Base-by-base conservation (phyloP, 2,113 vertebrate genomes). In the Serinus canaria region DNA sequence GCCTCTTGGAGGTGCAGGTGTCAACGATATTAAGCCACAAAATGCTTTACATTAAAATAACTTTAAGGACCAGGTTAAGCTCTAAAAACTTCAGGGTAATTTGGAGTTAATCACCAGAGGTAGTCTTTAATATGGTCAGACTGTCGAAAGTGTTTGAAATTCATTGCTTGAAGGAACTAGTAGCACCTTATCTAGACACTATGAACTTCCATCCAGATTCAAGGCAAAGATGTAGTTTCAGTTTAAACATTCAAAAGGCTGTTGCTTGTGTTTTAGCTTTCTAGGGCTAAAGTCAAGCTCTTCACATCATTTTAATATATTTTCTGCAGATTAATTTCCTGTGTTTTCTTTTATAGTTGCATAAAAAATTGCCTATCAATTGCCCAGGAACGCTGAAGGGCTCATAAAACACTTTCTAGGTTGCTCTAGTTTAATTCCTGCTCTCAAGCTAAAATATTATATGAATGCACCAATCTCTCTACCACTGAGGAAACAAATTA, bases 261-360 rank as follows among this genome's bases (percentile, higher is more conserved):
- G 5, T 72, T 92, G 43, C 55, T 93, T 91, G 80, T 47, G 90
- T 87, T 83, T 83, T 33, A 83, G 47, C 68, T 94, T 94, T 94
- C 86, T 70, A 70, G 56, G 75, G 60, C 72, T 80, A 44, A 85
- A 92, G 86, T 87, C 76, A 83, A 89, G n/a, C 56, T 87, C 81
- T 76, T 91, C 74, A 69, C 64, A 81, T 90, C 72, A 88, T 94
- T 96, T 94, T 95, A 93, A 95, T 92, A 84, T 90, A 88, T 95
- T 94, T 96, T 95, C 52, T 82, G 68, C 49, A 82, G 62, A 82
- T 96, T 96, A 90, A 97, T 97, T 97, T 97, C 97, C 96, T 96
- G 96, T 91, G 75, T 91, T 96, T 96, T 95, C 89, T 95, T 95
- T 95, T 96, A 95, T 86, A 91, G 93, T 83, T 83, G 92, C 86